phyloP scores from a whole-genome alignment of 1,140 invertebrate genomes.

The Zophobas morio region DNA sequence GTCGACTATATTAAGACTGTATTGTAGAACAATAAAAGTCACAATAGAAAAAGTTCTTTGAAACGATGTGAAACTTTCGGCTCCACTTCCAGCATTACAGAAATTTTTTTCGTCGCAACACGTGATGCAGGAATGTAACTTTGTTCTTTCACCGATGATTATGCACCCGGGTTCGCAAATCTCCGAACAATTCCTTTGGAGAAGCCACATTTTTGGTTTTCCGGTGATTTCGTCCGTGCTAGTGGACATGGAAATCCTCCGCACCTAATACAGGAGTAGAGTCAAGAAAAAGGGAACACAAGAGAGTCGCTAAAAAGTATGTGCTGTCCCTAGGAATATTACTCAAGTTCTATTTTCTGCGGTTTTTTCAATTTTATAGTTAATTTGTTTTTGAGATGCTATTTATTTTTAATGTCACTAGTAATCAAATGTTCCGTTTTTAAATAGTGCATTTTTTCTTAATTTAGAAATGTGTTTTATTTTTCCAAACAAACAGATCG shows the following conservation, averaged over 20 bases:
- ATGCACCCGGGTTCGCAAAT: conserved; percentile 90
- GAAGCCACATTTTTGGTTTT: conserved; percentile 82
- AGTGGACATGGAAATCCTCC: conserved; percentile 86
- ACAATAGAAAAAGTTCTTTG: neutral
- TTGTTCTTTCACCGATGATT: conserved; percentile 87
- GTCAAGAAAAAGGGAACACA: conserved; percentile 7
- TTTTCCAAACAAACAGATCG: too few species aligned
- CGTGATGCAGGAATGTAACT: conserved; percentile 86
- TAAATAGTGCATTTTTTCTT: too few species aligned
- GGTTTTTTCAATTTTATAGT: too few species aligned
- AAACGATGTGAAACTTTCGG: neutral
- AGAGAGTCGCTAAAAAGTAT: too few species aligned
- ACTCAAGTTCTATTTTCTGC: too few species aligned
- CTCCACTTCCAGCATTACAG: conserved; percentile 74
- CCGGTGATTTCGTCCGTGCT: conserved; percentile 86
- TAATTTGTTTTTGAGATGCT: too few species aligned
- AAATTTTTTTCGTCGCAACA: conserved; percentile 84
- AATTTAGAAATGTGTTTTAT: too few species aligned
- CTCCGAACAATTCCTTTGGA: conserved; percentile 85
- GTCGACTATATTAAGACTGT: neutral
- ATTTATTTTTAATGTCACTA: too few species aligned
- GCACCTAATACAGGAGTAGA: conserved; percentile 74
- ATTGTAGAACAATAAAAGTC: neutral
- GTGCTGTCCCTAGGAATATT: too few species aligned
- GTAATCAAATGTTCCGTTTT: too few species aligned